Evolutionary conservation across 2,888 invertebrate species (phyloP).

Genomic region (Corbicula japonica): DNA sequence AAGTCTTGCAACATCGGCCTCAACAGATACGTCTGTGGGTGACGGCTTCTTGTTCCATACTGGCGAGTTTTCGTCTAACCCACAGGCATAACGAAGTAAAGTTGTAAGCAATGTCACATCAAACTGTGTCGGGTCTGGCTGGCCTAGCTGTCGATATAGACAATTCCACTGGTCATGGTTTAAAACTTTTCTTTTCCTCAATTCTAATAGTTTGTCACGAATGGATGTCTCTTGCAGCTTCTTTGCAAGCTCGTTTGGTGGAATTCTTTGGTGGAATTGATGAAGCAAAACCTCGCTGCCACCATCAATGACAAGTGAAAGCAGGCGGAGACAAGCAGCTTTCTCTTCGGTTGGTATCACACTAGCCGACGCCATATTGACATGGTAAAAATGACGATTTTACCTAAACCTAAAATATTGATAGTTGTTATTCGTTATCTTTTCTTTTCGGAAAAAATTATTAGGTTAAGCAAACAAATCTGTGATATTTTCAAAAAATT

Average conservation of each 20-base stretch:
- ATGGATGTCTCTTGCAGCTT: background rate
- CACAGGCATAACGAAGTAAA: background rate
- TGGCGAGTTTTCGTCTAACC: background rate
- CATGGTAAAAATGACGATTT: too few species aligned
- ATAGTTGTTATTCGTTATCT: too few species aligned
- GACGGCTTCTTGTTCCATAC: background rate
- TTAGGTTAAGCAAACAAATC: too few species aligned
- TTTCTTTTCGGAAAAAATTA: too few species aligned
- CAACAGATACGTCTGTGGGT: slow-evolving; percentile 6
- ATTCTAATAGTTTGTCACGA: background rate
- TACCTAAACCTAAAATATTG: too few species aligned
- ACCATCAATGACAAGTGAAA: background rate
- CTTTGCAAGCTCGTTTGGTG: background rate
- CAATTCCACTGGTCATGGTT: background rate
- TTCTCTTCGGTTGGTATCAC: background rate
- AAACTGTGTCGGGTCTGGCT: background rate
- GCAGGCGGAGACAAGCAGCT: background rate
- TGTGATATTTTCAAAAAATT: too few species aligned
- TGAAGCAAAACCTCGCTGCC: background rate
- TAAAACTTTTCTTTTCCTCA: background rate
- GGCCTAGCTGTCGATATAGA: background rate
- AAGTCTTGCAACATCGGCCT: slow-evolving; percentile 7
- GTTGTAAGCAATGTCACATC: background rate
- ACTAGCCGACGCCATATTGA: too few species aligned
- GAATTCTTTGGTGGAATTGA: background rate